Evolutionary conservation across 2,797 vertebrate species (phyloP).

Genomic region (Sparidentex hasta): DNA sequence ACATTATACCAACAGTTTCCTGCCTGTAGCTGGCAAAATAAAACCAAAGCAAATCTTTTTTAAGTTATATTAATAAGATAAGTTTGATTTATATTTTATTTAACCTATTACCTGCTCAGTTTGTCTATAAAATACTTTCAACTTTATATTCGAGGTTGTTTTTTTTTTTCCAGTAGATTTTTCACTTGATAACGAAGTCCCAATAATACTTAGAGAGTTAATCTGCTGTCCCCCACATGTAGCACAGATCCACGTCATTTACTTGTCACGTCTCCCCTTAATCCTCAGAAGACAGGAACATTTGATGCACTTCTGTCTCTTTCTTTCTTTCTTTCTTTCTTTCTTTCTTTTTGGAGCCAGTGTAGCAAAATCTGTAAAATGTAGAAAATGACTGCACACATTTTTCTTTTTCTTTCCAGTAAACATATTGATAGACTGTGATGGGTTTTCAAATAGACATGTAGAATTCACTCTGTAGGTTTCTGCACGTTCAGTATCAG

Average conservation of each 20-base stretch:
- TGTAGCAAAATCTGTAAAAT: neutral
- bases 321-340: neutral
- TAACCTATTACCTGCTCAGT: constrained; percentile 10
- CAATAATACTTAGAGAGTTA: constrained; percentile 2
- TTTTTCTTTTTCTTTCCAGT: constrained; percentile 13
- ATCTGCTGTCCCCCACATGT: neutral
- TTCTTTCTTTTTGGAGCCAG: neutral
- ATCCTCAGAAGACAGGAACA: neutral
- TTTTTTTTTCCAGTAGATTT: neutral
- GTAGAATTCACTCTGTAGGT: constrained; percentile 60
- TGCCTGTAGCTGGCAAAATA: constrained; percentile 33
- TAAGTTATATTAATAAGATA: neutral
- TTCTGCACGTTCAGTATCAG: neutral
- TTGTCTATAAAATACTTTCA: neutral
- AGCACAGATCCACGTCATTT: neutral
- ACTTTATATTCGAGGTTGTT: neutral
- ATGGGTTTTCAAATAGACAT: constrained; percentile 55
- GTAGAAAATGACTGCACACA: constrained; percentile 12
- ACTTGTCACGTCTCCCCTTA: neutral
- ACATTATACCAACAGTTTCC: neutral
- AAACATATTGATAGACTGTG: constrained; percentile 34
- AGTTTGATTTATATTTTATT: neutral
- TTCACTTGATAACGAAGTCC: too few relatives aligned
- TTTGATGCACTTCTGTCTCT: neutral
- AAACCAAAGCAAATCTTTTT: neutral